Evolutionary conservation across 2,888 invertebrate genomes (phyloP), one percentile per base, ranked within the genome.

Genomic region (Tethea ocularis): DNA sequence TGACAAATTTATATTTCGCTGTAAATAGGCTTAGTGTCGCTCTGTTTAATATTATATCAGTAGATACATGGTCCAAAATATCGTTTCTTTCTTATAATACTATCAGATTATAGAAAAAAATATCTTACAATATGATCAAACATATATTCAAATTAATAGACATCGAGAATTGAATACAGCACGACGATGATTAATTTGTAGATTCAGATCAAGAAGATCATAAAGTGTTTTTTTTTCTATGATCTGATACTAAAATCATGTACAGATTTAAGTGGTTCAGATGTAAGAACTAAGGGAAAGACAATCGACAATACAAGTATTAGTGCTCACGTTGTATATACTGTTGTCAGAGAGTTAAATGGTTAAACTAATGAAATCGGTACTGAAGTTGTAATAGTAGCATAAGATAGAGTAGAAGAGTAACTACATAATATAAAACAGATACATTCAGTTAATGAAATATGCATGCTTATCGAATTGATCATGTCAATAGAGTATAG

Each of bases 321-420:
- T 82, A 86, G 86, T 84, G 87, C 88, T 89, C 86, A 85, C 74
- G 68, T 71, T 87, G 88, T 89, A 89, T 71, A 89, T 89, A 87
- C 77, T 83, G 77, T 77, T 82, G 77, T 76, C 85, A 77, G 73
- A 76, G 62, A 70, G 63, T 62, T 78, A 74, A 75, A 72, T 71
- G 74, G 64, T 77, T 75, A 78, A 75, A 69, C 46, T 73, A 73
- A 66, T 74, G 64, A 70, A 63, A 69, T 71, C 60, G 72, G 83
- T 78, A 85, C 82, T 85, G 82, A 84, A 61, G 46, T 33, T 29
- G 52, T 59, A 41, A 59, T 38, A 59, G 57, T 57, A 54, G 24
- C 53, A 53, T 61, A 60, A 36, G 36, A 22, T 56, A 61, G 57
- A 55, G 23, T 57, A 46, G 36, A 33, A 13, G 3, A 29, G 7